A percentile compares a stretch with the other conserved stretches of the same genome.
phyloP scores from a whole-genome alignment of 2,113 vertebrate genomes.

The Psilopogon haemacephalus region DNA sequence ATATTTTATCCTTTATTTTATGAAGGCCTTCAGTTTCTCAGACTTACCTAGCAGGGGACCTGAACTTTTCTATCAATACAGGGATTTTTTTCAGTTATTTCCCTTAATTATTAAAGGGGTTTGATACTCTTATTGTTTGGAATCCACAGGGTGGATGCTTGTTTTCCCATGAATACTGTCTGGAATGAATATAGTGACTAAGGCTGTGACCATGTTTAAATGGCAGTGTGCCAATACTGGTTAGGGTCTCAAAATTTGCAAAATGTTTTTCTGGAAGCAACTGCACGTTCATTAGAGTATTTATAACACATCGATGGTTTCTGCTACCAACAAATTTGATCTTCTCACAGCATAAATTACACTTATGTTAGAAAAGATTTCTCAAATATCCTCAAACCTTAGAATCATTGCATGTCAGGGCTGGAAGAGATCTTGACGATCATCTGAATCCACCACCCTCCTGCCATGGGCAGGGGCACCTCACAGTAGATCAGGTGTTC shows the following conservation, averaged over 20 bases:
- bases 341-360: not conserved
- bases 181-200: not conserved
- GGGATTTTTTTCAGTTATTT: accelerated
- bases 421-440: too few relatives aligned
- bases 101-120: not conserved
- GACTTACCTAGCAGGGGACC: not conserved
- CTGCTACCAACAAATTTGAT: not conserved
- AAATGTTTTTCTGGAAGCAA: not conserved
- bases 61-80: not conserved
- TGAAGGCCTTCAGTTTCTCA: not conserved
- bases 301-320: not conserved
- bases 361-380: not conserved
- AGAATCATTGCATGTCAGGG: too few relatives aligned
- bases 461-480: too few relatives aligned
- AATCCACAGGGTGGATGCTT: not conserved
- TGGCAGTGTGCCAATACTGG: not conserved
- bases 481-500: too few relatives aligned
- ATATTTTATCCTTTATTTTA: not conserved
- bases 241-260: not conserved
- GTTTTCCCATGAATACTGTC: not conserved
- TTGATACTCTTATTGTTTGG: not conserved
- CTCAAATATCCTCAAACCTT: not conserved
- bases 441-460: too few relatives aligned
- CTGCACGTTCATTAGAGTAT: not conserved
- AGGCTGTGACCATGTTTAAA: not conserved